phyloP scores from a whole-genome alignment of 2,888 invertebrate genomes.

The Toxonevra muliebris region DNA sequence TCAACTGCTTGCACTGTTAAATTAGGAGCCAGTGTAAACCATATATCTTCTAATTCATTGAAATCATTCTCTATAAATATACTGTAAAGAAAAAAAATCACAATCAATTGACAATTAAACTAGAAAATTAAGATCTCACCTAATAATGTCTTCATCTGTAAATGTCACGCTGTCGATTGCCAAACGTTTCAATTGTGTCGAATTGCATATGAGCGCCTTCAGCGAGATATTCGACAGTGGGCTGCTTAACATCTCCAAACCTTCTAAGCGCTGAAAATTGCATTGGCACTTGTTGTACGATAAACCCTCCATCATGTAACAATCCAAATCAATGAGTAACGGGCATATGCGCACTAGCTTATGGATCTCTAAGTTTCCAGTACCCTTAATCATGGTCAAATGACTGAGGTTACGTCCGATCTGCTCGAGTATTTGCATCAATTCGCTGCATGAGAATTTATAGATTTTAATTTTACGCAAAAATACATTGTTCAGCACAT shows the following conservation, averaged over 20 bases:
- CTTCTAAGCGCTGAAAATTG: constrained; percentile 71
- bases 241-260: constrained; percentile 74
- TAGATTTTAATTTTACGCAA: constrained; percentile 72
- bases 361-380: constrained; percentile 70
- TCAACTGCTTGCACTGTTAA: constrained; percentile 73
- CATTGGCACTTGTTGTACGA: constrained; percentile 68
- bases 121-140: constrained; percentile 63
- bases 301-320: constrained; percentile 73
- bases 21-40: constrained; percentile 75
- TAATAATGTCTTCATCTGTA: constrained; percentile 74
- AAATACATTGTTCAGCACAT: constrained; percentile 49
- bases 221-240: constrained; percentile 69
- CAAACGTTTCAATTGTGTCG: constrained; percentile 70
- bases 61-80: constrained; percentile 74
- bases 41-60: constrained; percentile 72
- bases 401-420: constrained; percentile 69
- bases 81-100: constrained; percentile 62
- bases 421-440: constrained; percentile 69
- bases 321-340: constrained; percentile 71
- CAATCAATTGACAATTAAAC: neutral
- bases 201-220: constrained; percentile 71
- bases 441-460: constrained; percentile 71
- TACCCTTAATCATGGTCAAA: constrained; percentile 70
- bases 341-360: constrained; percentile 71
- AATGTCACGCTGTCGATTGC: constrained; percentile 74